phyloP scores from a whole-genome alignment of 2,797 vertebrate species.

The Rhynchotus rufescens region DNA sequence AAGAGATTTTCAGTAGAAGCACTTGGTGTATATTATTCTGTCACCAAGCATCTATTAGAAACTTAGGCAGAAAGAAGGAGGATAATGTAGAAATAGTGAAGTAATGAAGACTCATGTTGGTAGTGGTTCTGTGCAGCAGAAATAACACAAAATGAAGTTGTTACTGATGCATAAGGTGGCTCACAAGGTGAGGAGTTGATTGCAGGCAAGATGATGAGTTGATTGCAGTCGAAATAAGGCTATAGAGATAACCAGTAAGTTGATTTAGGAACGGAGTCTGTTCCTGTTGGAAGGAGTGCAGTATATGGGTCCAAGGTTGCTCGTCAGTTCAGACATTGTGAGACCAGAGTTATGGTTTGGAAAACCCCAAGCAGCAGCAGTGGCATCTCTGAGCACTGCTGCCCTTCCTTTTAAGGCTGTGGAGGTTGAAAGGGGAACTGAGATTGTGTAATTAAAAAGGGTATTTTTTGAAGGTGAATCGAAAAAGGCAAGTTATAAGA shows the following conservation, averaged over 20 bases:
- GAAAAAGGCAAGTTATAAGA: not conserved
- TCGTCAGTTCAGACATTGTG: not conserved
- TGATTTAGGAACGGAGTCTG: not conserved
- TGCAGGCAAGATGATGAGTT: not conserved
- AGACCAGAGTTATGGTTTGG: not conserved
- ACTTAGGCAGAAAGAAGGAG: not conserved
- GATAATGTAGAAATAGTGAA: not conserved
- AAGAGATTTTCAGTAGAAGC: not conserved
- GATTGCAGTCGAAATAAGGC: not conserved
- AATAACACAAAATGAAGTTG: not conserved
- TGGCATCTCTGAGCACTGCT: not conserved
- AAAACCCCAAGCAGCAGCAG: not conserved
- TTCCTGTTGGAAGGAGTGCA: not conserved
- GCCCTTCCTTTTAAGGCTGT: not conserved
- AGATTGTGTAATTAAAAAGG: not conserved
- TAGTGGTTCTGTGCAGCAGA: not conserved
- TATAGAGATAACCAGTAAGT: not conserved
- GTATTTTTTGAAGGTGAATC: not conserved
- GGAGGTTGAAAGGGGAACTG: not conserved
- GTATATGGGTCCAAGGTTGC: not conserved
- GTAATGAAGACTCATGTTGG: not conserved
- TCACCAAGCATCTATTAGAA: not conserved
- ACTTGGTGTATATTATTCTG: not conserved
- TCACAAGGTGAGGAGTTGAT: not conserved
- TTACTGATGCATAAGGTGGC: not conserved